Percentiles rank a stretch among this genome's conserved stretches.
These are phyloP conservation scores for Parapristionchus giblindavisi DNA, from an alignment of 2,888 invertebrate genomes.

Conservation along the genomic window DNA sequence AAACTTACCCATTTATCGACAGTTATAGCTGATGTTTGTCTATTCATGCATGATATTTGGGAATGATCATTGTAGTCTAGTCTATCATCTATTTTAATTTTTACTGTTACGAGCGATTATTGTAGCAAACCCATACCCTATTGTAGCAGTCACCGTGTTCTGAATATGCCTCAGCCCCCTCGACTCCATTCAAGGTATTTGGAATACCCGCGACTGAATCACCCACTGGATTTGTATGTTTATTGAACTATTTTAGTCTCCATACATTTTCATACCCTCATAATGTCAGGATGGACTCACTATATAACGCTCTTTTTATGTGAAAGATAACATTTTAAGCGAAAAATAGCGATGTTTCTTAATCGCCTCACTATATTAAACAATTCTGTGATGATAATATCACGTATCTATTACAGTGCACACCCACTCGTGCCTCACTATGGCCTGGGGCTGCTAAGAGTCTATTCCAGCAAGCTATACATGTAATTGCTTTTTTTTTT, in stretches of 20 bases:
- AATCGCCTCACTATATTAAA: neutral
- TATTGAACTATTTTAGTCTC: too few relatives aligned
- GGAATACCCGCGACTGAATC: neutral
- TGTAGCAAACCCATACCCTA: too few relatives aligned
- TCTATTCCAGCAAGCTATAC: neutral
- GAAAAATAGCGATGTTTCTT: neutral
- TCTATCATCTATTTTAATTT: too few relatives aligned
- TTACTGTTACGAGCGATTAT: too few relatives aligned
- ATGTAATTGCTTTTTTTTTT: neutral
- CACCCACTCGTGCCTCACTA: slow-evolving; percentile 15
- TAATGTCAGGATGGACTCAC: too few relatives aligned
- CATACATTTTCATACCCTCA: too few relatives aligned
- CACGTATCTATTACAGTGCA: slow-evolving; percentile 17
- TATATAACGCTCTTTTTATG: too few relatives aligned
- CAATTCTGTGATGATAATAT: neutral
- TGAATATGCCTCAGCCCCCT: slow-evolving; percentile 29
- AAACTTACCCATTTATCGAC: too few relatives aligned
- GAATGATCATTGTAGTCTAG: too few relatives aligned
- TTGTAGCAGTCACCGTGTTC: slow-evolving; percentile 14
- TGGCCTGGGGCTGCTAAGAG: slow-evolving; percentile 20
- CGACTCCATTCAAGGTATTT: slow-evolving; percentile 23
- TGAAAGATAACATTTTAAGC: too few relatives aligned
- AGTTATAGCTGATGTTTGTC: too few relatives aligned
- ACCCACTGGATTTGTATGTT: slow-evolving; percentile 24
- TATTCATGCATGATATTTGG: too few relatives aligned